Evolutionary conservation across 2,113 vertebrate species (phyloP).

Genomic region (Macquaria australasica): DNA sequence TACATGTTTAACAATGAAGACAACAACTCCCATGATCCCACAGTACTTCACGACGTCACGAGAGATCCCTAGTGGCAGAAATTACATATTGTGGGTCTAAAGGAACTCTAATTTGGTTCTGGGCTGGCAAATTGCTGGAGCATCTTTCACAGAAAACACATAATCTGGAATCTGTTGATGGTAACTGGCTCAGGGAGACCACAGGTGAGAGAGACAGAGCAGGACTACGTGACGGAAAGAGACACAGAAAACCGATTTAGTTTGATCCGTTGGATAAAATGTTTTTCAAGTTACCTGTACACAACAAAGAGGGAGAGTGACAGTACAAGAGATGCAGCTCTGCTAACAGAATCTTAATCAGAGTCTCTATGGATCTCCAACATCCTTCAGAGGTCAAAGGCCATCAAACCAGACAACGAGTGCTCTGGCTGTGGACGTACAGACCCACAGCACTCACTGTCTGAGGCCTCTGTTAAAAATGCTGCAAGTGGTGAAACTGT

Average conservation of each 20-base stretch:
- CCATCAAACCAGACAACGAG: background rate
- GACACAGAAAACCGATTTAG: background rate
- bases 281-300: background rate
- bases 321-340: background rate
- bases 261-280: background rate
- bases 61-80: too few species aligned
- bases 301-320: background rate
- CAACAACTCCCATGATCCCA: too few species aligned
- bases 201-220: background rate
- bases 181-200: background rate
- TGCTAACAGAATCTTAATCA: background rate
- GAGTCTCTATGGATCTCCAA: background rate
- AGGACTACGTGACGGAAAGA: background rate
- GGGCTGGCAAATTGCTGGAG: background rate
- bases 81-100: background rate
- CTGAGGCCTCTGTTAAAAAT: constrained; percentile 8
- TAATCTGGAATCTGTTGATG: background rate
- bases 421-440: background rate
- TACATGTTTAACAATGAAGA: too few species aligned
- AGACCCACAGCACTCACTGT: background rate
- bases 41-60: too few species aligned
- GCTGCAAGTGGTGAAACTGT: constrained; percentile 55
- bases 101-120: background rate
- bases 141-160: background rate
- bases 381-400: constrained; percentile 29